Evolutionary conservation across 2,888 invertebrate species (phyloP).

Genomic region (Ctena decussata): DNA sequence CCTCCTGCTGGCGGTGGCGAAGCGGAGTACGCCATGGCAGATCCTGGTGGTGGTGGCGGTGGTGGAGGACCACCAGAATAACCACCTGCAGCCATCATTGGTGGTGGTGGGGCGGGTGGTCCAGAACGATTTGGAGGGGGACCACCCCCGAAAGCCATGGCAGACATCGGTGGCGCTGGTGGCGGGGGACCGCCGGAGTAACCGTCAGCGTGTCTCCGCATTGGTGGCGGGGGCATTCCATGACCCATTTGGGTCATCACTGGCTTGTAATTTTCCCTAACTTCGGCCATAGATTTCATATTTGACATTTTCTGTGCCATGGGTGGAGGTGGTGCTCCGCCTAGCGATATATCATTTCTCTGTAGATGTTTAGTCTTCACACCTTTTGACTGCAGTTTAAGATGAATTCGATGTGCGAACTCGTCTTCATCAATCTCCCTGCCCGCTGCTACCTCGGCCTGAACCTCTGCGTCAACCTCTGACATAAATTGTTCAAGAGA

Average conservation of each 20-base stretch:
- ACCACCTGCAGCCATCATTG: neutral
- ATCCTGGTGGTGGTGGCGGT: neutral
- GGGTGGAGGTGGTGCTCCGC: slow-evolving; percentile 39
- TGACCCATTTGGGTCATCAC: neutral
- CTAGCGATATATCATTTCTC: slow-evolving; percentile 57
- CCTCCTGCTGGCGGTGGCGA: neutral
- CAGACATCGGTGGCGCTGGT: neutral
- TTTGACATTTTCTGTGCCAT: slow-evolving; percentile 55
- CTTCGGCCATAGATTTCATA: slow-evolving; percentile 58
- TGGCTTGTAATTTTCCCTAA: slow-evolving; percentile 47
- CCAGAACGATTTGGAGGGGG: no score
- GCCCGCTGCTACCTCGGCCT: slow-evolving; percentile 68
- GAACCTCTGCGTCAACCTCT: slow-evolving; percentile 78
- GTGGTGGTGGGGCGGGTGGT: neutral
- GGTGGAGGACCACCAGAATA: neutral
- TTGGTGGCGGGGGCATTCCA: neutral
- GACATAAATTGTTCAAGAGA: slow-evolving; percentile 81
- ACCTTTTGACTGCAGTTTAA: slow-evolving; percentile 61
- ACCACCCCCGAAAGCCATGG: neutral
- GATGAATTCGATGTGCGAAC: slow-evolving; percentile 59
- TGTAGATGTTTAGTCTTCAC: slow-evolving; percentile 63
- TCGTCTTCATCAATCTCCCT: slow-evolving; percentile 69
- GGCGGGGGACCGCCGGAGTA: neutral
- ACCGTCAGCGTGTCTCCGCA: neutral
- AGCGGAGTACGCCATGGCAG: neutral